Evolutionary conservation across 2,797 vertebrate genomes (phyloP).

Genomic region (Cyprinodon diabolis): DNA sequence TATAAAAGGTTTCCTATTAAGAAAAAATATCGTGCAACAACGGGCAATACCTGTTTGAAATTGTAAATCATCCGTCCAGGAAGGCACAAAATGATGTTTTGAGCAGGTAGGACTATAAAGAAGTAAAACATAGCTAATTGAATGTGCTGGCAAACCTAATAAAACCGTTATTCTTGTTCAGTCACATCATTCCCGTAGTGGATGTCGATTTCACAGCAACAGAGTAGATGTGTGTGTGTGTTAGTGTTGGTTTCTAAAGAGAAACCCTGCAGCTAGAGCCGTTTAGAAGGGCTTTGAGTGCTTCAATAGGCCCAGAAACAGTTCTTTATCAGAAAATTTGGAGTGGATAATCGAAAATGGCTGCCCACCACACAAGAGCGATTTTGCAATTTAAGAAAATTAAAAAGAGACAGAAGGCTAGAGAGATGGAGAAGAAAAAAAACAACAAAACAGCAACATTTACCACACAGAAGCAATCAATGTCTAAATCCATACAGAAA

Average conservation of each 20-base stretch:
- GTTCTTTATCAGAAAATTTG: constrained; percentile 76
- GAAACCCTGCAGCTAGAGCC: constrained; percentile 70
- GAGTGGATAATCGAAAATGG: constrained; percentile 71
- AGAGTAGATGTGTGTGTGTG: constrained; percentile 25
- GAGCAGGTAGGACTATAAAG: constrained; percentile 6
- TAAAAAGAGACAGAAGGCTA: constrained; percentile 42
- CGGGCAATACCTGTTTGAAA: background rate
- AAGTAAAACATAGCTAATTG: constrained; percentile 28
- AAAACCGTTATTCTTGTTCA: constrained; percentile 45
- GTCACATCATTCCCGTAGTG: constrained; percentile 56
- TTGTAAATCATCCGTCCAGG: constrained; percentile 23
- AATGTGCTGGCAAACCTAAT: constrained; percentile 47
- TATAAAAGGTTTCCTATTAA: constrained; percentile 7
- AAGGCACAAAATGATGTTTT: constrained; percentile 23
- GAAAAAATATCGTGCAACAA: constrained; percentile 14
- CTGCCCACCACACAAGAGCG: constrained; percentile 63
- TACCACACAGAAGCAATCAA: constrained; percentile 7
- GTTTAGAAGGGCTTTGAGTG: constrained; percentile 72
- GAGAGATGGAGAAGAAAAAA: constrained; percentile 20
- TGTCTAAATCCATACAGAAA: constrained; percentile 20
- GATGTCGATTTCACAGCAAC: constrained; percentile 53
- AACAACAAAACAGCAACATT: constrained; percentile 34
- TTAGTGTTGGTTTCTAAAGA: constrained; percentile 50
- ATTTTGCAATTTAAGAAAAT: constrained; percentile 73
- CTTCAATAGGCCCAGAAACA: constrained; percentile 70